Base-by-base conservation (phyloP, 2,797 vertebrate genomes). In the Botia almorhae region DNA sequence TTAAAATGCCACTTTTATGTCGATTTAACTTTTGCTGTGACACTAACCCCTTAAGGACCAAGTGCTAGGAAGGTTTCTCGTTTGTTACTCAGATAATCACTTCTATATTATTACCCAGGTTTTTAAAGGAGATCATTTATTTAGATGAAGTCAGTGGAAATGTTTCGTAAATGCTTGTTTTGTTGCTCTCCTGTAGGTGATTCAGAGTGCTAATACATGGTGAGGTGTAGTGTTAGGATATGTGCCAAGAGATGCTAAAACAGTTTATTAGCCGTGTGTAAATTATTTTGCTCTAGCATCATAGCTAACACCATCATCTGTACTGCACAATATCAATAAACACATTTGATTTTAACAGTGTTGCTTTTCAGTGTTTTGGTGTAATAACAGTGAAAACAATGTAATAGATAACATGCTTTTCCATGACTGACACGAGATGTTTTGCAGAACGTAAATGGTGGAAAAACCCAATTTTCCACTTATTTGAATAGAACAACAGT, bases 271-370 rank as follows among this genome's bases (percentile, higher is more conserved):
- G 87, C 85, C 82, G 33, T 89, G 88, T 91, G 86, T 90, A 69
- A 84, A 82, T 79, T 84, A 86, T 90, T 92, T 92, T 80, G 76
- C 83, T 48, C 84, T 82, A 67, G 67, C 55, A 56, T 88, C 86
- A 21, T 79, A 84, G 78, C 65, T 87, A 77, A 69, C 86, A 85
- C 61, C 78, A 89, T 85, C 78, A 80, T 48, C 74, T 92, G 90
- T 92, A 91, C 88, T 83, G 85, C 90, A 93, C 90, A 91, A 86
- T 85, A 85, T 87, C 75, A 94, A 94, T 93, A 94, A 94, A 94
- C 81, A 63, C 83, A 81, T 88, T 90, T 91, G 85, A 90, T 92
- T 92, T 91, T 81, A 90, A 76, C 1, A 14, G n/a, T 50, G 7
- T 46, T 19, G 4, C 3, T 11, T 13, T 36, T 6, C 14, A 17